Evolutionary conservation across 2,888 invertebrate species (phyloP).

Genomic region (Caenorhabditis japonica): DNA sequence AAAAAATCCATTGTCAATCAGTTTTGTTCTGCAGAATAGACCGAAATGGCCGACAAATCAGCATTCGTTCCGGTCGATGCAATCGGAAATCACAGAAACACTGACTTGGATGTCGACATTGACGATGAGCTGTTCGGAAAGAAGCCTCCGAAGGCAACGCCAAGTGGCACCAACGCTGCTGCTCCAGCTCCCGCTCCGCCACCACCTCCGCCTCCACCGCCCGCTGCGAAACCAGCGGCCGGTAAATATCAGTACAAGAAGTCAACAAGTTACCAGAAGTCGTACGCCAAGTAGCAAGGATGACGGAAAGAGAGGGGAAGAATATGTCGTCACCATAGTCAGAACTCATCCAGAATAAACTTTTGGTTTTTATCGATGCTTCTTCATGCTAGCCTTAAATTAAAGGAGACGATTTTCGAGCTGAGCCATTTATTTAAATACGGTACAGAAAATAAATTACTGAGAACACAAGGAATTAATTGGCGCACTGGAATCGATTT

Average conservation of each 20-base stretch:
- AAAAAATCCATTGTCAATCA: conserved; percentile 5
- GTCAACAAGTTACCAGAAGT: conserved; percentile 39
- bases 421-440: too few relatives aligned
- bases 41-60: conserved; percentile 57
- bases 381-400: too few relatives aligned
- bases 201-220: conserved; percentile 25
- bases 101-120: conserved; percentile 55
- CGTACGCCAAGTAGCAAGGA: conserved; percentile 39
- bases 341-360: too few relatives aligned
- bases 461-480: too few relatives aligned
- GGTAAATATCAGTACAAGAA: conserved; percentile 49
- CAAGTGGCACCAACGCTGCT: conserved; percentile 21
- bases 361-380: too few relatives aligned
- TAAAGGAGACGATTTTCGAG: too few relatives aligned
- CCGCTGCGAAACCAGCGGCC: conserved; percentile 17
- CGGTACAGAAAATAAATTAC: too few relatives aligned
- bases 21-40: conserved; percentile 30
- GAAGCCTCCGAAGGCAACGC: conserved; percentile 41
- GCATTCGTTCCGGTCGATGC: conserved; percentile 60
- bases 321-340: too few relatives aligned
- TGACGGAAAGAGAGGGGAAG: background rate
- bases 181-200: conserved; percentile 2
- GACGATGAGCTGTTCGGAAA: conserved; percentile 58
- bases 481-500: conserved; percentile 36
- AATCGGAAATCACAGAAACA: conserved; percentile 52